Conservation (phyloP, 2,113 vertebrate species). For the Peucedramus taeniatus region DNA sequence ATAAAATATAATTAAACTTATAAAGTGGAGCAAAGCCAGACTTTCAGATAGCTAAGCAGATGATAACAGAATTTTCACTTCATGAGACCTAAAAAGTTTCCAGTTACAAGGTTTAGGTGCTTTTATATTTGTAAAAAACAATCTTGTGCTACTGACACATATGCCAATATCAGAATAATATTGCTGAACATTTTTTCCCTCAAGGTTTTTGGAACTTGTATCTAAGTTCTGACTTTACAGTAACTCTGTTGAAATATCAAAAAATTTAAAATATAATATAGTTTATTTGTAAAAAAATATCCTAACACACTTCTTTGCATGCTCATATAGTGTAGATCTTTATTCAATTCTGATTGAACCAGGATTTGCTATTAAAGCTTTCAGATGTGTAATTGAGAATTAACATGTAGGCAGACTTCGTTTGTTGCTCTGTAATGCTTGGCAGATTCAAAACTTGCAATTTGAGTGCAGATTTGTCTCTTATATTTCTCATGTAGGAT, state of each 20-base stretch:
- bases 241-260: neutral
- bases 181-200: neutral
- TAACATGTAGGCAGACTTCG: neutral
- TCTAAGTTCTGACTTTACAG: neutral
- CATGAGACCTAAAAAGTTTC: conserved; percentile 27
- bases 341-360: neutral
- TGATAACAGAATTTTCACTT: neutral
- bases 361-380: neutral
- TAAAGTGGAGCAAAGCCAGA: neutral
- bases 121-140: conserved; percentile 31
- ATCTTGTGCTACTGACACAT: neutral
- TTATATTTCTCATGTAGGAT: neutral
- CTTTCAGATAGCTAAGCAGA: neutral
- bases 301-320: neutral
- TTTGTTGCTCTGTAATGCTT: neutral
- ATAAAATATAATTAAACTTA: conserved; percentile 61
- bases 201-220: neutral
- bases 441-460: neutral
- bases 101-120: neutral
- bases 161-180: conserved; percentile 43
- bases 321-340: neutral
- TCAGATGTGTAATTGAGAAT: neutral
- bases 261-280: neutral
- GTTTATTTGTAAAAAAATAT: neutral
- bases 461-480: neutral